A percentile compares a stretch with the other conserved stretches of the same genome.
These are phyloP conservation scores for Oryzaephilus surinamensis DNA, from an alignment of 1,140 invertebrate genomes.

Conservation along the genomic window DNA sequence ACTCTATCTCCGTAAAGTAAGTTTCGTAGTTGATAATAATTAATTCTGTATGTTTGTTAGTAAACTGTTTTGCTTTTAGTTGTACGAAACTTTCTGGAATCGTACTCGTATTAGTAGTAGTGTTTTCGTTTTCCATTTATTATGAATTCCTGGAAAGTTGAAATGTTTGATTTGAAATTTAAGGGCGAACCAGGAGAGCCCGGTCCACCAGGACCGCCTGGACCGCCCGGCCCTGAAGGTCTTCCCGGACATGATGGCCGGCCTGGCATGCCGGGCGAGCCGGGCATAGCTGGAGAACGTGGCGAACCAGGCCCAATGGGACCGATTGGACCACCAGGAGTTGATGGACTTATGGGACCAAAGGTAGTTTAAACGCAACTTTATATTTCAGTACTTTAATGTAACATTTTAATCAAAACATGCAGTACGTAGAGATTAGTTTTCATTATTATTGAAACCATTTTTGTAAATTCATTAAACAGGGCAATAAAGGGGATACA, in stretches of 20 bases:
- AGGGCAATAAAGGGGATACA: constrained; percentile 36
- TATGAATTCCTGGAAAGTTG: no score
- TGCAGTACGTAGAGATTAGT: no score
- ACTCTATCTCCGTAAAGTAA: constrained; percentile 9
- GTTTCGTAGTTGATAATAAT: constrained; percentile 7
- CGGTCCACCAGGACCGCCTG: constrained; percentile 76
- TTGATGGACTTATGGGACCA: constrained; percentile 49
- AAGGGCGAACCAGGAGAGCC: constrained; percentile 86
- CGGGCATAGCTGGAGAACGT: constrained; percentile 53
- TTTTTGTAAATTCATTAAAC: constrained; percentile 2
- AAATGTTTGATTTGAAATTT: no score
- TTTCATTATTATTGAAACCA: constrained; percentile 1
- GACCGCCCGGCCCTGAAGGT: constrained; percentile 64
- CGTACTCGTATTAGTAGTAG: no score
- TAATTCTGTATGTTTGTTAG: no score
- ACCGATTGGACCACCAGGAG: constrained; percentile 57
- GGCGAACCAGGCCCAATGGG: constrained; percentile 56
- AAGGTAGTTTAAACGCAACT: constrained; percentile 45
- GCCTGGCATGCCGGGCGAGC: constrained; percentile 59
- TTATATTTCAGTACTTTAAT: constrained; percentile 7
- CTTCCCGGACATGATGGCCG: constrained; percentile 73
- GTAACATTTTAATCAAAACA: no score
- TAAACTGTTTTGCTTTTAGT: no score
- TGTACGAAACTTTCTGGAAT: no score
- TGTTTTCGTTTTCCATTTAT: not conserved